Evolutionary conservation across 2,888 invertebrate genomes (phyloP), one percentile per base, ranked within the genome.

Genomic region (Melipona beecheii): DNA sequence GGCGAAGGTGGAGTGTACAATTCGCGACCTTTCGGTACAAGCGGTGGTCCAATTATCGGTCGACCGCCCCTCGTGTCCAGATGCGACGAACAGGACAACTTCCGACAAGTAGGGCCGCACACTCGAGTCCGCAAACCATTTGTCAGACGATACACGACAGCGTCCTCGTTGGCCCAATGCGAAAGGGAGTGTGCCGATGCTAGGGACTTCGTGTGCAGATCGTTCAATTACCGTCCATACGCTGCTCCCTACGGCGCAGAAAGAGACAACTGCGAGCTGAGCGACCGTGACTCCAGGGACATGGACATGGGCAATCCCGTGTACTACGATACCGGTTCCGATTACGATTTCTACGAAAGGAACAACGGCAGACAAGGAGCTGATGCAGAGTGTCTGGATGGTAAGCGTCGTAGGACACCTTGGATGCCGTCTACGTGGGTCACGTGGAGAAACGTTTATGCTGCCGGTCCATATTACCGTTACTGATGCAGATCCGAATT

Each of bases 251-350:
- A 96, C 88, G 95, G 95, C 11, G 96, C 95, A 3, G 97, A 97
- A 86, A 95, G 97, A 56, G 98, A 98, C 90, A 98, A 98, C 93
- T 98, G 98, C 92, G 98, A 98, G 93, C 95, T 98, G 13, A 98
- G 98, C 93, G 98, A 98, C 93, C 96, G 97, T 70, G 98, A 98
- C 93, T 97, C 97, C 0, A 95, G 97, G 76, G 97, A 98, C 91
- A 95, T 98, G 92, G 98, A 98, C 92, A 96, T 97, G 81, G 97
- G 97, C 75, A 98, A 98, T 95, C 97, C 98, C 1, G 96, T 97
- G 66, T 97, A 97, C 93, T 98, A 98, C 93, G 98, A 98, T 93
- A 96, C 96, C 58, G 96, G 96, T 0, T 97, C 97, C 49, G 98
- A 97, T 92, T 98, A 97, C 92, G 97, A 98, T 92, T 98, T 97